Evolutionary conservation across 1,140 invertebrate species (phyloP).

Genomic region (Megalopta genalis): DNA sequence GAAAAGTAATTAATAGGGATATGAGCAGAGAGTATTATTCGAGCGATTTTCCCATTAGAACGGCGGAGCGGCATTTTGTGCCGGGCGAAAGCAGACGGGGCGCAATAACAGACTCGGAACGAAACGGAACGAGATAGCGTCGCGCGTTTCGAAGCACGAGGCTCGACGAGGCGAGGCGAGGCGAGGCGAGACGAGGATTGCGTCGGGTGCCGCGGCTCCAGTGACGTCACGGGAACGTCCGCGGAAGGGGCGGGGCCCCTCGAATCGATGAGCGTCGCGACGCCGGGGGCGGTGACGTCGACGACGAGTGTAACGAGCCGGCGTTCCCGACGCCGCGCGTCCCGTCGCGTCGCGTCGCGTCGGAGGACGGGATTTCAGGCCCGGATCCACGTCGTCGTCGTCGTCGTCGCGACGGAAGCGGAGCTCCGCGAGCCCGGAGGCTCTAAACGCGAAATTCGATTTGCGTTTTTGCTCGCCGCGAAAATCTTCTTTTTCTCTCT

Average conservation of each 20-base stretch:
- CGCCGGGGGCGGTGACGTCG: slow-evolving; percentile 63
- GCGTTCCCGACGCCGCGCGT: slow-evolving; percentile 59
- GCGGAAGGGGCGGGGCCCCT: slow-evolving; percentile 65
- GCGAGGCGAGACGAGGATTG: background rate
- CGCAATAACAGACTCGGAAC: background rate
- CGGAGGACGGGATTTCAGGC: slow-evolving; percentile 54
- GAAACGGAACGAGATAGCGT: background rate
- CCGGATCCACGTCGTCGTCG: slow-evolving; percentile 16
- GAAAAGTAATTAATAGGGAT: too few species aligned
- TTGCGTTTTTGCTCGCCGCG: background rate
- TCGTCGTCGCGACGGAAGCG: slow-evolving; percentile 23
- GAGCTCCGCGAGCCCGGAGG: slow-evolving; percentile 16
- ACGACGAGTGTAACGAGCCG: slow-evolving; percentile 48
- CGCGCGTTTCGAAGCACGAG: background rate
- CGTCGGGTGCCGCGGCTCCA: slow-evolving; percentile 65
- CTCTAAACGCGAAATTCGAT: slow-evolving; percentile 38
- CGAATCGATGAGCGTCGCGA: slow-evolving; percentile 76
- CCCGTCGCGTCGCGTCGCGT: background rate
- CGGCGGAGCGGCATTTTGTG: background rate
- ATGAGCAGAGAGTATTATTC: too few species aligned
- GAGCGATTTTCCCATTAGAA: too few species aligned
- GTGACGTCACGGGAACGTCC: slow-evolving; percentile 71
- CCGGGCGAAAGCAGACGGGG: background rate
- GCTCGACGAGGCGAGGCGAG: too few species aligned
- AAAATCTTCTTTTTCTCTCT: background rate